Base-by-base conservation (phyloP, 2,797 vertebrate species). In the Austrolebias charrua region DNA sequence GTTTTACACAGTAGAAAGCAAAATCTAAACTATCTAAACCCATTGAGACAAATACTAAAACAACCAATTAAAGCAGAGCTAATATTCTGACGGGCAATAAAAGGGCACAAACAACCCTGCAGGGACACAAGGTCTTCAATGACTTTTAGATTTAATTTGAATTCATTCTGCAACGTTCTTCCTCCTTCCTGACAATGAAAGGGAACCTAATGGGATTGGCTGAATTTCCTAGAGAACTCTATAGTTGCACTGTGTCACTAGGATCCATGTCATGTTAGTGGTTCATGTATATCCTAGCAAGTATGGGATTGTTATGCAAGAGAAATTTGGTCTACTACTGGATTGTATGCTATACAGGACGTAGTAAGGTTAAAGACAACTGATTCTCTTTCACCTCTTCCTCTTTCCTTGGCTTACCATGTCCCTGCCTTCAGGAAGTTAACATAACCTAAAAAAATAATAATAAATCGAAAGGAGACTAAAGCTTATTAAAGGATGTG, bases 111-210 rank as follows among this genome's bases (percentile, higher is more conserved):
- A 83, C 78, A 73, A 81, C 84, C 89, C 90, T 80, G 85, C 81
- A 86, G 90, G 88, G 84, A 87, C 86, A 84, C 71, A 13, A 73
- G 79, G 79, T 88, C 88, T 86, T 90, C 82, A 89, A 86, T 90
- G 86, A 92, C 90, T 91, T 91, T 88, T 87, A 86, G 69, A 88
- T 75, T 86, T 84, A 54, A 91, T 92, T 92, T 93, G 86, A 91
- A 92, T 91, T 88, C 80, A 64, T 74, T 59, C 68, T 58, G 71
- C 50, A 69, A 53, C 55, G 55, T 66, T 55, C 50, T 61, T 65
- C 73, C 79, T 86, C 79, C 76, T 85, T 78, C 73, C 83, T 69
- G 75, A 87, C 87, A 87, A 89, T 89, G 85, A 92, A 92, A 91
- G 90, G 87, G 83, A 84, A 90, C 86, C 85, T 80, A 86, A 90